phyloP scores from a whole-genome alignment of 1,140 invertebrate genomes.

The Drosophila navojoa region DNA sequence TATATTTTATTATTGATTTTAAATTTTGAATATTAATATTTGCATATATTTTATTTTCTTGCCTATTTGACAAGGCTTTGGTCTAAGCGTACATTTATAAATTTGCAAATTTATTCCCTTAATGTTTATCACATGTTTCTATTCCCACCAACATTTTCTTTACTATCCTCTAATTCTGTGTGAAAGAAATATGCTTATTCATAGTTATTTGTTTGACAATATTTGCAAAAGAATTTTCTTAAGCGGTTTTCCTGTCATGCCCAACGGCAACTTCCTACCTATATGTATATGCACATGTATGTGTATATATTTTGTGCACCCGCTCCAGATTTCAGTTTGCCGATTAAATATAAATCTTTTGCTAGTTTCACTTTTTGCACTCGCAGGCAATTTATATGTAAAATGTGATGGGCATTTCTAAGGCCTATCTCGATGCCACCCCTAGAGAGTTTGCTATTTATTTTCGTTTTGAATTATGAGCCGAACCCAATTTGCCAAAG shows the following conservation, averaged over 20 bases:
- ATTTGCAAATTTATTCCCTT: too few relatives aligned
- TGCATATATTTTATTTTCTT: too few relatives aligned
- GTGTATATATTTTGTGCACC: background rate
- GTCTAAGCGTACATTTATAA: too few relatives aligned
- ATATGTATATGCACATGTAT: background rate
- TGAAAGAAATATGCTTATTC: conserved; percentile 18
- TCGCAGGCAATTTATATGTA: conserved; percentile 68
- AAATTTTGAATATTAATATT: too few relatives aligned
- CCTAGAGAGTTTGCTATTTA: conserved; percentile 43
- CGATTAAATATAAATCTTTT: conserved; percentile 60
- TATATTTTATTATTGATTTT: too few relatives aligned
- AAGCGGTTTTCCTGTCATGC: background rate
- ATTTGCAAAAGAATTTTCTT: conserved; percentile 2
- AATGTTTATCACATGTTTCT: too few relatives aligned
- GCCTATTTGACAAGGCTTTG: too few relatives aligned
- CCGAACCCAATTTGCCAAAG: conserved; percentile 22
- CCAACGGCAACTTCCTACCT: conserved; percentile 16
- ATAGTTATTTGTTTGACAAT: conserved; percentile 19
- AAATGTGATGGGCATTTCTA: conserved; percentile 44
- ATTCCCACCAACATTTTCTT: too few relatives aligned
- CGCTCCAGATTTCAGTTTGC: background rate
- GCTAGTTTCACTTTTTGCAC: conserved; percentile 55
- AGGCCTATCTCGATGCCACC: conserved; percentile 37
- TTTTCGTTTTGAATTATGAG: conserved; percentile 75
- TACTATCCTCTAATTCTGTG: too few relatives aligned